Evolutionary conservation across 2,888 invertebrate species (phyloP).

Genomic region (Ramazzottius varieornatus): DNA sequence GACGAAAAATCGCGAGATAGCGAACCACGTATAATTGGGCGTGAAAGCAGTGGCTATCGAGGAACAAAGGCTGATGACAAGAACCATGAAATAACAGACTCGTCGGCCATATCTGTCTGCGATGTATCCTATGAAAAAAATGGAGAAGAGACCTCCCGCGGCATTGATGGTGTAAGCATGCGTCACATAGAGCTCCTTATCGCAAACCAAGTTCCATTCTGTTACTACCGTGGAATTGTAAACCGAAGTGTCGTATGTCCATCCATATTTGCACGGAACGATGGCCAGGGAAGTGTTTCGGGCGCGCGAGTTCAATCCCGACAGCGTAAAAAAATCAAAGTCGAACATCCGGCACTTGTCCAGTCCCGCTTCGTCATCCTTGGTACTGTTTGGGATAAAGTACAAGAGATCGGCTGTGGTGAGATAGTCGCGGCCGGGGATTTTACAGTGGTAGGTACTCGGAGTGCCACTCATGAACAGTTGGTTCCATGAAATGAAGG

Average conservation of each 20-base stretch:
- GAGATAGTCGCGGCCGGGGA: background rate
- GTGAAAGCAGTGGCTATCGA: background rate
- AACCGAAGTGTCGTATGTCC: background rate
- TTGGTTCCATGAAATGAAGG: background rate
- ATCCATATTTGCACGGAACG: background rate
- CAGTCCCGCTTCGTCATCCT: background rate
- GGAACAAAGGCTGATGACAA: background rate
- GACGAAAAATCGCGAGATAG: background rate
- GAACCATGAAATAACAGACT: background rate
- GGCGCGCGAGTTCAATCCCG: background rate
- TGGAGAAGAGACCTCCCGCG: background rate
- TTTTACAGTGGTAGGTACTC: background rate
- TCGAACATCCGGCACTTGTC: background rate
- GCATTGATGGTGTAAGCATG: background rate
- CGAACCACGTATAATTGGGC: background rate
- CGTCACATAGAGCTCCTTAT: slow-evolving; percentile 2
- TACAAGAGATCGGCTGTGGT: background rate
- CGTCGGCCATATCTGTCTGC: background rate
- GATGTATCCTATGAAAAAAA: background rate
- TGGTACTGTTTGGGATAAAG: background rate
- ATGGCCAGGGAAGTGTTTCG: no score
- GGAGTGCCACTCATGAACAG: background rate
- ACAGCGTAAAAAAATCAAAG: background rate
- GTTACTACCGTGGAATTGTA: background rate
- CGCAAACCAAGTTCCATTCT: background rate